A percentile compares a stretch with the other conserved stretches of the same genome.
phyloP scores from a whole-genome alignment of 2,888 invertebrate species.

The Trilocha varians region DNA sequence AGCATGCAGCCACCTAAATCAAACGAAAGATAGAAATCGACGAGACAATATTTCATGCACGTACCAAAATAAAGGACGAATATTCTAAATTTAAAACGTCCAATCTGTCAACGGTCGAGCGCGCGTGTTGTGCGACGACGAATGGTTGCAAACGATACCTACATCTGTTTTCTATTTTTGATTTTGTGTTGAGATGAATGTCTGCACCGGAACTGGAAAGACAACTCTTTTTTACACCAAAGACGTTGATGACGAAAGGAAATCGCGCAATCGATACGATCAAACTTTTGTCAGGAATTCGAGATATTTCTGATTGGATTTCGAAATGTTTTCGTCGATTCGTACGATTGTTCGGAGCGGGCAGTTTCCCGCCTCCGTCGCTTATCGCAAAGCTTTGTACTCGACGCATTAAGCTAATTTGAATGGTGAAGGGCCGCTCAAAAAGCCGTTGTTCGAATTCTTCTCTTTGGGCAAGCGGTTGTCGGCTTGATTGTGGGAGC shows the following conservation, averaged over 20 bases:
- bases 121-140: slow-evolving; percentile 66
- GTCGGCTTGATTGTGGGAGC: slow-evolving; percentile 57
- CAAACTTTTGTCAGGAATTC: slow-evolving; percentile 22
- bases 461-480: slow-evolving; percentile 53
- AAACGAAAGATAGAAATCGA: slow-evolving; percentile 35
- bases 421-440: slow-evolving; percentile 62
- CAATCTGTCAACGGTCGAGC: slow-evolving; percentile 70
- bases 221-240: slow-evolving; percentile 44
- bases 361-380: slow-evolving; percentile 44
- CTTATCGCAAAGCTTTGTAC: slow-evolving; percentile 67
- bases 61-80: slow-evolving; percentile 59
- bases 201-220: slow-evolving; percentile 53
- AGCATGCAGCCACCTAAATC: slow-evolving; percentile 12
- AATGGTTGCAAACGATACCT: slow-evolving; percentile 65
- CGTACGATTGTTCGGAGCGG: slow-evolving; percentile 36
- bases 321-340: slow-evolving; percentile 39
- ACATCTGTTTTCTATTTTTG: slow-evolving; percentile 67
- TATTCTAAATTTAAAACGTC: slow-evolving; percentile 64
- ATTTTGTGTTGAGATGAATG: slow-evolving; percentile 50
- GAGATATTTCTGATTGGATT: slow-evolving; percentile 24
- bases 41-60: slow-evolving; percentile 58
- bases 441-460: slow-evolving; percentile 67
- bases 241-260: slow-evolving; percentile 25
- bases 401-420: slow-evolving; percentile 70
- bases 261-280: slow-evolving; percentile 26